Base-by-base conservation (phyloP, 2,888 invertebrate genomes). In the Cryptocheilus praepositus region DNA sequence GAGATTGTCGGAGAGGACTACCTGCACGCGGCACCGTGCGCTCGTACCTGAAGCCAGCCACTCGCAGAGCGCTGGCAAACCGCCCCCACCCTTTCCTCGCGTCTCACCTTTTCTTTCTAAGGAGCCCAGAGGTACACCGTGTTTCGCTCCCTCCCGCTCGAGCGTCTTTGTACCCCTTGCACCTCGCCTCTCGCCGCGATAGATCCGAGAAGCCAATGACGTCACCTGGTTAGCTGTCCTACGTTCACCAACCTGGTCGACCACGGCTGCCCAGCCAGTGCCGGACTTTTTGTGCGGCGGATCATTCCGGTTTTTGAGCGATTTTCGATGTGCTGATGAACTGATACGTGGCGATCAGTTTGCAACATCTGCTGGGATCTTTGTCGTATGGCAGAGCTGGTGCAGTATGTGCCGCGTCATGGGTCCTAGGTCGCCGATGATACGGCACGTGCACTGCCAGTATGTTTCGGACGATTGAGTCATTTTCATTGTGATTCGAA, bases 31-130 rank as follows among this genome's bases (percentile, higher is more conserved):
- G 82, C 83, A 78, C 80, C 81, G 80, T 80, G 80, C 81, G 81
- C 79, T 84, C 83, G 83, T 86, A 86, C 85, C 86, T 85, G 84
- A 82, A 79, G 81, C 78, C 82, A 81, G 80, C 82, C 80, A 81
- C 85, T 83, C 76, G 80, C 80, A 72, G 85, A 79, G 83, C 79
- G 80, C 85, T 79, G 84, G 80, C 76, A 81, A 85, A 82, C 83
- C 81, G 78, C 85, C 85, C 86, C 85, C 86, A 83, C 83, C 82
- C 79, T 71, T 71, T 62, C 58, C 45, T 71, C 55, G 57, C 67
- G 69, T 74, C 67, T 70, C 70, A 61, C 66, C 74, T 73, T 71
- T 72, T 70, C 76, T 65, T 71, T 73, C 49, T 49, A 49, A 16
- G 49, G 49, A 18, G 49, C 49, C 49, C 36, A 11, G 36, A 36